Percentiles rank a stretch among this genome's conserved stretches.
These are phyloP conservation scores for Nemotelus nigrinus DNA, from an alignment of 2,888 invertebrate species.

Conservation along the genomic window DNA sequence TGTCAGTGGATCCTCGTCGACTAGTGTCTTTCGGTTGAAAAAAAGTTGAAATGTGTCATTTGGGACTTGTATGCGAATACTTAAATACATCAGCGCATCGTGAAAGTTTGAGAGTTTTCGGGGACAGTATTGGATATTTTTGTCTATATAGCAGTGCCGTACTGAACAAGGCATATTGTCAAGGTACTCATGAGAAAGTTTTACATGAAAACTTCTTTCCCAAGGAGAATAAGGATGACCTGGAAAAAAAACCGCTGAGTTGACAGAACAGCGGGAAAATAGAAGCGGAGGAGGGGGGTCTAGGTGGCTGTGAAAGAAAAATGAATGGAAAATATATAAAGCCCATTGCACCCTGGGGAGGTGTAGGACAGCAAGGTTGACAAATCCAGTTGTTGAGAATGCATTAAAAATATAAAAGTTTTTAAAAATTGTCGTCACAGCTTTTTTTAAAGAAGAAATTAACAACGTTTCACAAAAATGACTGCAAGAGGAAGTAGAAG, in stretches of 20 bases:
- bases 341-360: constrained; percentile 30
- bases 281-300: not conserved
- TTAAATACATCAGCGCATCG: constrained; percentile 42
- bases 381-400: constrained; percentile 10
- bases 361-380: not conserved
- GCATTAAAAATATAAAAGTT: constrained; percentile 4
- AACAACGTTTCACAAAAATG: too few relatives aligned
- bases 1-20: too few relatives aligned
- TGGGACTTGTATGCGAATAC: constrained; percentile 47
- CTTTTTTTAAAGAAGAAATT: too few relatives aligned
- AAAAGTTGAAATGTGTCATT: constrained; percentile 46
- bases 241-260: not conserved
- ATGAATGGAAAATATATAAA: constrained; percentile 13
- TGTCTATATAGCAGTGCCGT: not conserved
- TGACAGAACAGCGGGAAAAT: too few relatives aligned
- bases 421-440: not conserved
- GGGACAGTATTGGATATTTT: constrained; percentile 3
- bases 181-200: constrained; percentile 23
- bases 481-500: too few relatives aligned
- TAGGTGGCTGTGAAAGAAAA: not conserved
- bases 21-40: constrained; percentile 15
- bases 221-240: constrained; percentile 1
- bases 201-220: constrained; percentile 34
- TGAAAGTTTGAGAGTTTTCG: constrained; percentile 16
- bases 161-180: not conserved